phyloP scores from a whole-genome alignment of 2,113 vertebrate genomes.

The Microtus montanus region DNA sequence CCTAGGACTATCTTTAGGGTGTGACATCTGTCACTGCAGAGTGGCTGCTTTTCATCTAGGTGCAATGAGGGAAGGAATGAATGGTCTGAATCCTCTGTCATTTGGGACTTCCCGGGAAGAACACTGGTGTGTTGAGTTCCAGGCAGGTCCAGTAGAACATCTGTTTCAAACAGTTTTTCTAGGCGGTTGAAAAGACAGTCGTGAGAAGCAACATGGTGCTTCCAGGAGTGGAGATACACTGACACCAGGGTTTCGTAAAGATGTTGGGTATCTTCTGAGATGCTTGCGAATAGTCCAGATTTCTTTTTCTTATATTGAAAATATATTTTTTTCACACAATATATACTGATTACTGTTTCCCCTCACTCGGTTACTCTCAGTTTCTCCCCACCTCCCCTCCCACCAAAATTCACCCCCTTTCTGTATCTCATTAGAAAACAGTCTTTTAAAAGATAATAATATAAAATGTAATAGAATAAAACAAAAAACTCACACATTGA shows the following conservation, averaged over 20 bases:
- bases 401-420: not conserved
- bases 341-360: not conserved
- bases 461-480: not conserved
- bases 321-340: not conserved
- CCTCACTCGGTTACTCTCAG: not conserved
- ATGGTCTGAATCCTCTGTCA: not conserved
- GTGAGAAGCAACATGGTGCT: not conserved
- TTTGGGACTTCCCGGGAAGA: not conserved
- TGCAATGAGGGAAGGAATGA: not conserved
- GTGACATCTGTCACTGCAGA: not conserved
- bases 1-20: not conserved
- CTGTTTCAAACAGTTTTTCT: constrained; percentile 1
- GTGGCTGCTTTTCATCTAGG: not conserved
- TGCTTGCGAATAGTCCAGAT: not conserved
- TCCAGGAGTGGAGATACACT: not conserved
- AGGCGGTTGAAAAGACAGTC: not conserved
- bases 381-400: not conserved
- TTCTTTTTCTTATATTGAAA: constrained; percentile 6
- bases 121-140: not conserved
- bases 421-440: not conserved
- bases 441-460: not conserved
- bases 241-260: not conserved
- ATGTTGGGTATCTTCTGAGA: not conserved
- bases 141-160: not conserved
- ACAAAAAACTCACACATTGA: not conserved